Base-by-base conservation (phyloP, 2,797 vertebrate species). In the Menidia menidia region DNA sequence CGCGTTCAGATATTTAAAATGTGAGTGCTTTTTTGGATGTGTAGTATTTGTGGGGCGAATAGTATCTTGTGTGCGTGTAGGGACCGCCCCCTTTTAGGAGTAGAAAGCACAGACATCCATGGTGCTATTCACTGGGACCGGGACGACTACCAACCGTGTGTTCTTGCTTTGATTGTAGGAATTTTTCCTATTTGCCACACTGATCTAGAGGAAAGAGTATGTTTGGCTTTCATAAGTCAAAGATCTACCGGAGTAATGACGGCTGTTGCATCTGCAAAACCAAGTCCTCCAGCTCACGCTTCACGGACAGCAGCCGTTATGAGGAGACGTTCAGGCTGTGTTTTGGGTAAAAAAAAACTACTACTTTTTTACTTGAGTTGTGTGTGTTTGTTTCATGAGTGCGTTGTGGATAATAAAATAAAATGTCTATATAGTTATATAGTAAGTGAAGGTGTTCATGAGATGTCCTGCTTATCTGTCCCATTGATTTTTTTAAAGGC, bases 241-340 rank as follows among this genome's bases (percentile, higher is more conserved):
- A 95, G 91, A 95, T 95, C 76, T 95, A 95, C 89, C 89, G 95
- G 84, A 95, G 94, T 88, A 93, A 95, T 68, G 94, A 95, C 18
- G 94, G 95, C 45, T 95, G 95, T 63, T 95, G 95, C 86, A 95
- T 95, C 78, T 95, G 95, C 85, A 95, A 95, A 83, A 95, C 95
- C 84, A 95, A 95, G 90, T 95, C 95, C 8, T 95, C 95, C 77
- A 95, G 95, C 35, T 95, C 95, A 25, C 92, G 94, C 18, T 95
- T 95, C 80, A 95, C 95, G 67, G 94, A 95, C 94, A 95, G 95
- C 90, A 92, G 94, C 48, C 86, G 94, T 78, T 95, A 95, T 77
- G 93, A 95, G 41, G 94, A 95, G 67, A 94, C 93, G 2, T 95
- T 95, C 89, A 88, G 89, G 25, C 92, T 94, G 58, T 95, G 95